Conservation (phyloP, 2,797 vertebrate genomes). For the Paratrypauchen microcephalus region DNA sequence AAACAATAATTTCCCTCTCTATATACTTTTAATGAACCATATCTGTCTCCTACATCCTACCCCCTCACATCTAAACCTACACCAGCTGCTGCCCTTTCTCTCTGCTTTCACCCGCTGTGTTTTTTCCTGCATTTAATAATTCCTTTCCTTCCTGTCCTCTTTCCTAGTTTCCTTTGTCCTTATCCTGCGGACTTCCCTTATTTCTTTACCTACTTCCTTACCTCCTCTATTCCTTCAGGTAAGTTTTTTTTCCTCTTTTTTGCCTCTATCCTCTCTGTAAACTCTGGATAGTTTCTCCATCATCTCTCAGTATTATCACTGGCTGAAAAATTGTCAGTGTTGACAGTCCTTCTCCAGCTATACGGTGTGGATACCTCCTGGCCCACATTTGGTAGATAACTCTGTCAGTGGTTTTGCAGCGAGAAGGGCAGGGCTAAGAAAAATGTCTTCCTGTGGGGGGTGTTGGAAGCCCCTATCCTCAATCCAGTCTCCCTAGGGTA, state of each 20-base stretch:
- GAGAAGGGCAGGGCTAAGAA: constrained; percentile 45
- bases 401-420: constrained; percentile 49
- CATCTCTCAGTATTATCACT: not conserved
- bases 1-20: constrained; percentile 21
- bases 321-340: constrained; percentile 36
- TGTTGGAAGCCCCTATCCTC: constrained; percentile 48
- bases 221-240: constrained; percentile 68
- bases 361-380: constrained; percentile 36
- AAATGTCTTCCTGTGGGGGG: constrained; percentile 63
- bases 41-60: constrained; percentile 12
- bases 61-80: constrained; percentile 11
- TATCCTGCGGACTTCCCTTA: constrained; percentile 50
- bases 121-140: constrained; percentile 28
- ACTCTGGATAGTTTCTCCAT: constrained; percentile 11
- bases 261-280: constrained; percentile 8
- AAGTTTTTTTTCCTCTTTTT: constrained; percentile 39
- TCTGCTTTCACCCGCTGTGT: constrained; percentile 18
- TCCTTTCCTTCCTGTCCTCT: constrained; percentile 30
- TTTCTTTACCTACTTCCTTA: constrained; percentile 57
- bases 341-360: constrained; percentile 30
- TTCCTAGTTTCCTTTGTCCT: constrained; percentile 49
- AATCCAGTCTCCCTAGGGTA: constrained; percentile 57
- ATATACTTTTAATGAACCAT: constrained; percentile 27
- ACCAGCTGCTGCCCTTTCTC: constrained; percentile 19
- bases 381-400: constrained; percentile 43